Percentiles rank a stretch among this genome's conserved stretches.
Evolutionary conservation across 2,888 invertebrate species (phyloP).

Genomic region (Luperina testacea): DNA sequence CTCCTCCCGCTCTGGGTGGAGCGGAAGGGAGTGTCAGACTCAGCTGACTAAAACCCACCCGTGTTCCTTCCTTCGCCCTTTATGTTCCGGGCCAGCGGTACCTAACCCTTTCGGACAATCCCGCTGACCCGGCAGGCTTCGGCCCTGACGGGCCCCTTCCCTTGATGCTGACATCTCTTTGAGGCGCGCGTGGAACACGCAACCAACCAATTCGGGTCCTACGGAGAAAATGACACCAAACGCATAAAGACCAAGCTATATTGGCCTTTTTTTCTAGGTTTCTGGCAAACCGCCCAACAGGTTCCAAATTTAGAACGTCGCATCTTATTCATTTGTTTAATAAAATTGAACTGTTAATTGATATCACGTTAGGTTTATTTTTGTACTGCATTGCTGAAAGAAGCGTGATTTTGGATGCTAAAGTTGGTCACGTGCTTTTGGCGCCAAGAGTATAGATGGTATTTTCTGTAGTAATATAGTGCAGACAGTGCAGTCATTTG

Average conservation of each 20-base stretch:
- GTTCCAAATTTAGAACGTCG: slow-evolving; percentile 40
- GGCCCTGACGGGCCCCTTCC: too few relatives aligned
- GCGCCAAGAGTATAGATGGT: slow-evolving; percentile 43
- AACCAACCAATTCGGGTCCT: background rate
- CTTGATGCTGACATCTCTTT: too few relatives aligned
- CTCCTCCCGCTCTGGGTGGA: too few relatives aligned
- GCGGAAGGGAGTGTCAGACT: too few relatives aligned
- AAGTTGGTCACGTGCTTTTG: slow-evolving; percentile 48
- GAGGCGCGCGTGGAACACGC: too few relatives aligned
- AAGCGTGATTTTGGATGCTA: slow-evolving; percentile 18
- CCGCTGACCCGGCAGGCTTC: too few relatives aligned
- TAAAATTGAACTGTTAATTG: slow-evolving; percentile 24
- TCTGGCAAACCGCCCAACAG: slow-evolving; percentile 57
- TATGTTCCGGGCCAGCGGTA: too few relatives aligned
- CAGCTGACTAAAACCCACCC: too few relatives aligned
- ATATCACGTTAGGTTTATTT: slow-evolving; percentile 35
- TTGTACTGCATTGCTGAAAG: slow-evolving; percentile 6
- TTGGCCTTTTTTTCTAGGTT: slow-evolving; percentile 43
- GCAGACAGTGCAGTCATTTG: slow-evolving; percentile 17
- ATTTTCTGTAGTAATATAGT: slow-evolving; percentile 51
- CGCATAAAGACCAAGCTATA: slow-evolving; percentile 40
- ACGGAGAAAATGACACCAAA: slow-evolving; percentile 14
- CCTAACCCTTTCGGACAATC: too few relatives aligned
- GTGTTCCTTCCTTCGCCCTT: too few relatives aligned
- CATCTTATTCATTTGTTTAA: slow-evolving; percentile 22